Base-by-base conservation (phyloP, 2,113 vertebrate genomes). In the Entomyzon cyanotis region DNA sequence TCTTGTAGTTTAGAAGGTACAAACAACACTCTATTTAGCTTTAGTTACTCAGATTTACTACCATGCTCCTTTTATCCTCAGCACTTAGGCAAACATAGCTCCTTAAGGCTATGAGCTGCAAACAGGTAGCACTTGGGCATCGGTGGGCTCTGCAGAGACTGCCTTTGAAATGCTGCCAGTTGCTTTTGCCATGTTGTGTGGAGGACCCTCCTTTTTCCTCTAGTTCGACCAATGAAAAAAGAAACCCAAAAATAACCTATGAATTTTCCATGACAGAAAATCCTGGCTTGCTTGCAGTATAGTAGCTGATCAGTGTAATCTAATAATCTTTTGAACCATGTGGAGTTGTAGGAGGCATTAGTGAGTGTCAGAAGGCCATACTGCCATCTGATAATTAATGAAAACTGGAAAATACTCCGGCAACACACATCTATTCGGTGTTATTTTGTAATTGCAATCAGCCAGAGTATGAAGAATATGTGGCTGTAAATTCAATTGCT, bases 201-300 rank as follows among this genome's bases (percentile, higher is more conserved):
- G 25, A 67, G 74, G 68, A 70, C 35, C 37, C 47, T 85, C 74
- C 62, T 93, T 89, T 68, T 74, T 20, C 39, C 12, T 74, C 31
- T 35, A 44, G 67, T 60, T 75, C 70, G 79, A 37, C 92, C 85
- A 92, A 87, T 89, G 69, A 59, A 55, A 78, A 77, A 49, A 67
- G 52, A 47, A 95, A 82, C 70, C 30, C 89, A 59, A 90, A 94
- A 97, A 94, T 96, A 96, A 87, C 93, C 73, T 44, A 25, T 94
- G 88, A 91, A 94, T 90, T 97, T 96, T 97, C 96, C 95, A 95
- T 97, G 87, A 97, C 77, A 84, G 71, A 94, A 96, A 97, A 97
- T 97, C 95, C 94, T 94, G 78, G 76, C 93, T 95, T 95, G 91
- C 71, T 88, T 92, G 91, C 60, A 74, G 80, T 94, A 17, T 86